A percentile compares a stretch with the other conserved stretches of the same genome.
Evolutionary conservation across 2,888 invertebrate genomes (phyloP).

Genomic region (Geophilus truncorum): DNA sequence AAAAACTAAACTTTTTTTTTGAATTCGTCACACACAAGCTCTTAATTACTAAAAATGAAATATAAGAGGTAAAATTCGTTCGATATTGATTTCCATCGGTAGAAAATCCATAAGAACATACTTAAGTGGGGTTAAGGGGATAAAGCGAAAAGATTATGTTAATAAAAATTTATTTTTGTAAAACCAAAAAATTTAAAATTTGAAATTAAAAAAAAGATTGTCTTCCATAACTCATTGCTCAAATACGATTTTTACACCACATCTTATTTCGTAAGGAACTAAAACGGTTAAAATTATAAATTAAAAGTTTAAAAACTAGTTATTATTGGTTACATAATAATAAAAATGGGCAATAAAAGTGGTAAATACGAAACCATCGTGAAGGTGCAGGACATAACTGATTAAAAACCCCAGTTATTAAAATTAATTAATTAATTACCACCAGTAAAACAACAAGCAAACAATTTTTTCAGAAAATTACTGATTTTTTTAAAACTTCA

Average conservation of each 20-base stretch:
- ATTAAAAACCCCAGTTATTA: too few species aligned
- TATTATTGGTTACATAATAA: not conserved
- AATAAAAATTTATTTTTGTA: not conserved
- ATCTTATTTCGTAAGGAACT: conserved; percentile 2
- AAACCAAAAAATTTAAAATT: too few species aligned
- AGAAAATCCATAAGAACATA: not conserved
- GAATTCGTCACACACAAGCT: not conserved
- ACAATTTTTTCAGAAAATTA: not conserved
- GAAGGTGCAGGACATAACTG: not conserved
- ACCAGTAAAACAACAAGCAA: not conserved
- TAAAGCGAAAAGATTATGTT: too few species aligned
- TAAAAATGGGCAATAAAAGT: not conserved
- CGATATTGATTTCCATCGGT: not conserved
- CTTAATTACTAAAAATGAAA: not conserved
- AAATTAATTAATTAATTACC: too few species aligned
- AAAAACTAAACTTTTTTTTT: not conserved
- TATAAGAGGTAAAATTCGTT: not conserved
- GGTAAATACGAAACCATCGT: not conserved
- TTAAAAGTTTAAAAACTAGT: not conserved
- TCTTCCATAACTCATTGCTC: not conserved
- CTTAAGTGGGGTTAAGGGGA: not conserved
- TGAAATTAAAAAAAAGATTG: not conserved
- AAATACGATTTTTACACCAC: not conserved
- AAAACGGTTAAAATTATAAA: not conserved
- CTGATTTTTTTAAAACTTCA: not conserved